Percentiles rank a stretch among this genome's conserved stretches.
These are phyloP conservation scores for Incurvaria masculella DNA, from an alignment of 2,888 invertebrate species.

Conservation along the genomic window DNA sequence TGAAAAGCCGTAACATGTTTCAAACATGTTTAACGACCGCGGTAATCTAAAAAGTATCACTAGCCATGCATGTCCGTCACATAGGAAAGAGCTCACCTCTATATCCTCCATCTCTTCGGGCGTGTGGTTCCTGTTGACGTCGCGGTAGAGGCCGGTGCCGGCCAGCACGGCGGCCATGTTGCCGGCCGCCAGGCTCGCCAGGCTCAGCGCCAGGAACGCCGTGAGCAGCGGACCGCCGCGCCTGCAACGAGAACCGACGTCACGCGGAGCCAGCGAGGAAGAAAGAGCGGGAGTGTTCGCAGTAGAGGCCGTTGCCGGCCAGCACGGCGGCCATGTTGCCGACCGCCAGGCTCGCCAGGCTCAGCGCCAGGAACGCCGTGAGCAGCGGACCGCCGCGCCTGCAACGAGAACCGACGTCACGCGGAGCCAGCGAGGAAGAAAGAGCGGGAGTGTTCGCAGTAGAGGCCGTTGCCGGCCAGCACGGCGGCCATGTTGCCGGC, in stretches of 20 bases:
- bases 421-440: no score
- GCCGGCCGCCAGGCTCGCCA: conserved; percentile 58
- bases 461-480: conserved; percentile 59
- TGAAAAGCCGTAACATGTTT: no score
- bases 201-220: conserved; percentile 61
- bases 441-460: no score
- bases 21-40: no score
- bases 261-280: no score
- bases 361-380: conserved; percentile 63
- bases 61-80: no score
- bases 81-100: not conserved
- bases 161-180: conserved; percentile 60
- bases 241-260: conserved; percentile 8
- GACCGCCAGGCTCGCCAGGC: conserved; percentile 57
- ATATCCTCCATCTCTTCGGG: conserved; percentile 2
- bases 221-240: conserved; percentile 47
- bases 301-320: conserved; percentile 59
- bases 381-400: conserved; percentile 35
- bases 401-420: no score
- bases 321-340: conserved; percentile 60
- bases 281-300: no score
- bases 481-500: conserved; percentile 60
- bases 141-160: conserved; percentile 61
- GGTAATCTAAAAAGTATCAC: no score
- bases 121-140: conserved; percentile 27